A percentile compares a stretch with the other conserved stretches of the same genome.
phyloP scores from a whole-genome alignment of 2,888 invertebrate species.

The Amblyjoppa proteus region DNA sequence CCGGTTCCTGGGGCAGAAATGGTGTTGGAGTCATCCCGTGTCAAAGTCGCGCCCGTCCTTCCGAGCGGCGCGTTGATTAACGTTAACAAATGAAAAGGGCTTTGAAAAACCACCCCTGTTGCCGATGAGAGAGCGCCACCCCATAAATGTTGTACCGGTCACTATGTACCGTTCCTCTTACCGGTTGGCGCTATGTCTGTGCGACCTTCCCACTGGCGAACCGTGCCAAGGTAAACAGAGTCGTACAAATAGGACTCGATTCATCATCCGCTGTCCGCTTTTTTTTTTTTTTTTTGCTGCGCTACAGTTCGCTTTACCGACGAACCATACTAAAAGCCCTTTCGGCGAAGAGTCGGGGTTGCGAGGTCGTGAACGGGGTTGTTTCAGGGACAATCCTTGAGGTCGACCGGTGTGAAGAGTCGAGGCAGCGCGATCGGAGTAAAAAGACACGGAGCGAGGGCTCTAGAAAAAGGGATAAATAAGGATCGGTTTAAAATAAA shows the following conservation, averaged over 20 bases:
- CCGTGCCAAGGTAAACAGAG: neutral
- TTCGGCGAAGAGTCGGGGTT: neutral
- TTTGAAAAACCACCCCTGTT: neutral
- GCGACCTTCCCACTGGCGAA: neutral
- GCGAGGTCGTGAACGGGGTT: neutral
- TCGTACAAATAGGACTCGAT: constrained; percentile 2
- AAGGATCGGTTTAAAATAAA: too few species aligned
- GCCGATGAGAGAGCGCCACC: neutral
- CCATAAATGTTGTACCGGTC: neutral
- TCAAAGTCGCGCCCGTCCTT: neutral
- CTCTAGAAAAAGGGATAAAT: too few species aligned
- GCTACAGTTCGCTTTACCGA: neutral
- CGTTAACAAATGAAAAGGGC: neutral
- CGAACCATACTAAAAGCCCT: neutral
- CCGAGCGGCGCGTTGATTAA: neutral
- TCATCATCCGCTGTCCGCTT: neutral
- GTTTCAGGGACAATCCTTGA: neutral
- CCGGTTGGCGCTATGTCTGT: neutral
- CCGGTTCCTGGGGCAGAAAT: neutral
- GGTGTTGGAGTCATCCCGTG: neutral
- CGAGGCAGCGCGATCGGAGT: too few species aligned
- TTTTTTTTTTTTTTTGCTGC: neutral
- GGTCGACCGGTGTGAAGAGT: too few species aligned
- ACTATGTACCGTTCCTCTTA: neutral
- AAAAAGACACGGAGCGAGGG: too few species aligned